Evolutionary conservation across 2,888 invertebrate species (phyloP).

Genomic region (Nesidiocoris tenuis): DNA sequence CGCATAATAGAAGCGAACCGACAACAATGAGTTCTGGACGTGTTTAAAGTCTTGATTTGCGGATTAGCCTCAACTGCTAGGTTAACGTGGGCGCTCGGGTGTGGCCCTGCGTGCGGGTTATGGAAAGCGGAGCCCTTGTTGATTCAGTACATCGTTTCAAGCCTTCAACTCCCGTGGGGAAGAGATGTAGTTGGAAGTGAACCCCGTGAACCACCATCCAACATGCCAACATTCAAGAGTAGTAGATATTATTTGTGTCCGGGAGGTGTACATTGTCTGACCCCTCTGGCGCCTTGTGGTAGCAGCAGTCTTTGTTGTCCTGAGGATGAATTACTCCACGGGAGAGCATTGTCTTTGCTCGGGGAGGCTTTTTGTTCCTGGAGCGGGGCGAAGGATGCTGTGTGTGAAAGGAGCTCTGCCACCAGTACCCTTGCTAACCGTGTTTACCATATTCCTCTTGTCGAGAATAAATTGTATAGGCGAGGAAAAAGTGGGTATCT

Average conservation of each 20-base stretch:
- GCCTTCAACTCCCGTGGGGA: neutral
- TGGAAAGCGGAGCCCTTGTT: slow-evolving; percentile 23
- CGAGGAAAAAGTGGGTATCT: neutral
- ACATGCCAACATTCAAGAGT: neutral
- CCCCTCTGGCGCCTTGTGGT: slow-evolving; percentile 20
- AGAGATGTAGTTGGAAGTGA: neutral
- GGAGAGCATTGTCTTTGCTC: slow-evolving; percentile 35
- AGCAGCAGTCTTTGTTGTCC: slow-evolving; percentile 23
- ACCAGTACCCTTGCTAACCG: neutral
- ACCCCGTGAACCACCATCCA: neutral
- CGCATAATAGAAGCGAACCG: neutral
- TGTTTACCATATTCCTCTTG: neutral
- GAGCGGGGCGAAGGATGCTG: neutral
- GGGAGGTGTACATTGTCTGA: slow-evolving; percentile 37
- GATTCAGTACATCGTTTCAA: slow-evolving; percentile 34
- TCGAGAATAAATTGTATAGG: neutral
- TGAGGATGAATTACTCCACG: slow-evolving; percentile 34
- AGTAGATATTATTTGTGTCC: slow-evolving; percentile 41
- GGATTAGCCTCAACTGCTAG: slow-evolving; percentile 29
- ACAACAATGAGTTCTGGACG: neutral
- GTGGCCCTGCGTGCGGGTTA: neutral
- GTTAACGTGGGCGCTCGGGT: slow-evolving; percentile 1
- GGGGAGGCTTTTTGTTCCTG: slow-evolving; percentile 27
- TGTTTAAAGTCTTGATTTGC: slow-evolving; percentile 22
- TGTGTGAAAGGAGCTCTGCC: neutral